These are phyloP conservation scores for Flexamia atlantica DNA, from an alignment of 2,888 invertebrate species.

Conservation along the genomic window DNA sequence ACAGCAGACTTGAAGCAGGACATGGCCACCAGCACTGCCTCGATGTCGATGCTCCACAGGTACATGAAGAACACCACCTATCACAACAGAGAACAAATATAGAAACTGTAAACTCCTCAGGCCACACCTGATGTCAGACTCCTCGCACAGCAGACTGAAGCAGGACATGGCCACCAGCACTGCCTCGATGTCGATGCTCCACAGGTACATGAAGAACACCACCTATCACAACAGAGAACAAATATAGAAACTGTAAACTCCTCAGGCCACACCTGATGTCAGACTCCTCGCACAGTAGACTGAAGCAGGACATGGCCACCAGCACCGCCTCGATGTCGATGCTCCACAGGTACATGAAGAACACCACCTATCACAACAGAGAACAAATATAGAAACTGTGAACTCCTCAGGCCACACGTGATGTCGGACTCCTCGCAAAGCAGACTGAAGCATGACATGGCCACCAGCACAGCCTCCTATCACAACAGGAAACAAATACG, in stretches of 20 bases:
- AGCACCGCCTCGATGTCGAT: constrained; percentile 98
- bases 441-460: constrained; percentile 97
- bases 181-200: constrained; percentile 98
- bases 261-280: constrained; percentile 96
- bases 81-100: not conserved
- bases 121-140: constrained; percentile 95
- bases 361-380: constrained; percentile 93
- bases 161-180: constrained; percentile 98
- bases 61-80: constrained; percentile 99
- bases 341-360: constrained; percentile 99
- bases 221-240: too few relatives aligned
- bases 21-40: constrained; percentile 96
- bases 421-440: constrained; percentile 97
- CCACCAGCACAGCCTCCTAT: constrained; percentile 97
- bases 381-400: too few relatives aligned
- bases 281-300: constrained; percentile 95
- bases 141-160: constrained; percentile 96
- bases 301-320: constrained; percentile 97
- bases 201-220: constrained; percentile 98
- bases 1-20: constrained; percentile 96
- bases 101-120: constrained; percentile 96
- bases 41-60: constrained; percentile 98
- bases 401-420: constrained; percentile 96
- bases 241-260: constrained; percentile 95
- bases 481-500: too few relatives aligned